phyloP scores from a whole-genome alignment of 2,113 vertebrate species.

The Acanthisitta chloris region DNA sequence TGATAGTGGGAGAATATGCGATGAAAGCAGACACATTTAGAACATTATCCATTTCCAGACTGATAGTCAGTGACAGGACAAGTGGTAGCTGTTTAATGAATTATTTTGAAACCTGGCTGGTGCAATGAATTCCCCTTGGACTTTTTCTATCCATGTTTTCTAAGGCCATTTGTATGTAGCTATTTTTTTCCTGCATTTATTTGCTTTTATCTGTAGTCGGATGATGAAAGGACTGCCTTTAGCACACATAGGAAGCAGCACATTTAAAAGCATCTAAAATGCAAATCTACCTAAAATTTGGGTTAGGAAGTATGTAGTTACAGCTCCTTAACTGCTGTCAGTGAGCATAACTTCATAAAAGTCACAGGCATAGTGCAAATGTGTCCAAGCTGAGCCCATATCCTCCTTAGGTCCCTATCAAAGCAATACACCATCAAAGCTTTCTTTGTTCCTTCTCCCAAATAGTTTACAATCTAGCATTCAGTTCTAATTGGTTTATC shows the following conservation, averaged over 20 bases:
- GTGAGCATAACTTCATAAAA: not conserved
- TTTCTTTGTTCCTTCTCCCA: conserved; percentile 38
- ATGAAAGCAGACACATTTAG: conserved; percentile 44
- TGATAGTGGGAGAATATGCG: not conserved
- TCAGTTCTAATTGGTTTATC: conserved; percentile 27
- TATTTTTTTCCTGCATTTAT: not conserved
- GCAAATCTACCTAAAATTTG: conserved; percentile 8
- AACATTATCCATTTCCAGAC: conserved; percentile 45
- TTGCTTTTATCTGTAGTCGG: not conserved
- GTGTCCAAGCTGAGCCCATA: not conserved
- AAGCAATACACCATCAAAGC: conserved; percentile 48
- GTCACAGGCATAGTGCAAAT: not conserved
- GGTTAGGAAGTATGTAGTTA: not conserved
- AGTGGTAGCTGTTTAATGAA: conserved; percentile 50
- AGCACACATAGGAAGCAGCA: not conserved
- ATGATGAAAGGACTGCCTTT: conserved; percentile 14
- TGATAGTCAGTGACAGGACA: conserved; percentile 42
- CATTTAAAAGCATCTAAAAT: not conserved
- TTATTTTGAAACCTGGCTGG: conserved; percentile 34
- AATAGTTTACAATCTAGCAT: conserved; percentile 5
- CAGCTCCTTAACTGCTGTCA: not conserved
- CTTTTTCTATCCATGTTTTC: not conserved
- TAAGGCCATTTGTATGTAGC: conserved; percentile 1
- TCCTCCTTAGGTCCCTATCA: conserved; percentile 21
- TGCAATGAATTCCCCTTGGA: not conserved